Conservation (phyloP, 2,797 vertebrate species). For the Leptatherina wallacei region DNA sequence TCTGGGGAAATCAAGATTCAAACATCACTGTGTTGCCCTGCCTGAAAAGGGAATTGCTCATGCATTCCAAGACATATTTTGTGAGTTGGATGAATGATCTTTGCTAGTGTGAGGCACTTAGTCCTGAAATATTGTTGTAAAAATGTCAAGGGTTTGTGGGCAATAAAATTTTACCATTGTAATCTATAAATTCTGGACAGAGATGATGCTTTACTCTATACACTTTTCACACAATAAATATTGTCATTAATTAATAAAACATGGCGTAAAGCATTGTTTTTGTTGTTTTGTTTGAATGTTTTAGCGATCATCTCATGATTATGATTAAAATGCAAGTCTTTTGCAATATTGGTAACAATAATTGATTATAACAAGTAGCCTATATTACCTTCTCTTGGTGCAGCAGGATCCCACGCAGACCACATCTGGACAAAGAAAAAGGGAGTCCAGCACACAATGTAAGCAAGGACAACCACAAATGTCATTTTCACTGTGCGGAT, state of each 20-base stretch:
- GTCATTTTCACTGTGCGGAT: constrained; percentile 99
- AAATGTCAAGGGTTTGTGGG: neutral
- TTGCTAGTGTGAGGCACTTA: constrained; percentile 7
- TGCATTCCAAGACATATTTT: constrained; percentile 22
- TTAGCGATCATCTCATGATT: neutral
- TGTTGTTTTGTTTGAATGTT: neutral
- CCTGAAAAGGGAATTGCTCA: constrained; percentile 16
- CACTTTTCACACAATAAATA: neutral
- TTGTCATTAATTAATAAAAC: neutral
- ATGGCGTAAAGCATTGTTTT: neutral
- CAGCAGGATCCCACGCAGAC: constrained; percentile 94
- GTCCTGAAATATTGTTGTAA: constrained; percentile 6
- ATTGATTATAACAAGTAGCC: neutral
- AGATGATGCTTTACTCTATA: neutral
- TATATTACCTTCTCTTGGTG: constrained; percentile 92
- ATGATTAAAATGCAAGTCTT: neutral
- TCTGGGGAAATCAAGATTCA: constrained; percentile 37
- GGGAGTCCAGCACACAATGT: constrained; percentile 97
- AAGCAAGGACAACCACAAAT: constrained; percentile 95
- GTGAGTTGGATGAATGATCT: constrained; percentile 13
- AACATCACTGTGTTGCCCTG: constrained; percentile 34
- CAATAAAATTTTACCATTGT: neutral
- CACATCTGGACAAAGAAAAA: constrained; percentile 99
- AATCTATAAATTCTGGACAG: neutral
- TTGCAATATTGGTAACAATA: neutral